A percentile compares a stretch with the other conserved stretches of the same genome.
These are phyloP conservation scores for Callospermophilus lateralis DNA, from an alignment of 2,113 vertebrate genomes.

Conservation along the genomic window DNA sequence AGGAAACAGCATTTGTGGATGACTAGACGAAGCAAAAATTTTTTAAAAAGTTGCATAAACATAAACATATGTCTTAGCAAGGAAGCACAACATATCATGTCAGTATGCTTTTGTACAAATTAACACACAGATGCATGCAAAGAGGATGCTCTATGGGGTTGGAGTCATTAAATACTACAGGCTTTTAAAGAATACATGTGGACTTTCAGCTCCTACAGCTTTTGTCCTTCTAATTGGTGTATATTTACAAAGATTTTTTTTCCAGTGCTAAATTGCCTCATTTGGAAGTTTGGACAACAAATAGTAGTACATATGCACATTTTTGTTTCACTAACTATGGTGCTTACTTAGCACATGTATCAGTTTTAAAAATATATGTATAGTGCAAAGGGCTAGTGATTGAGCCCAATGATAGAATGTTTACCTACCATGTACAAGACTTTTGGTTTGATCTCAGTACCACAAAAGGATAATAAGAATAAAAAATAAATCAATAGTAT, in stretches of 20 bases:
- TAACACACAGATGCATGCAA: not conserved
- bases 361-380: not conserved
- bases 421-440: too few species aligned
- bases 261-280: not conserved
- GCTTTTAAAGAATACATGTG: not conserved
- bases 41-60: not conserved
- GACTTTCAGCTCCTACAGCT: not conserved
- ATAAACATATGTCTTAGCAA: not conserved
- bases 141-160: not conserved
- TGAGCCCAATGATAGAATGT: too few species aligned
- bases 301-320: not conserved
- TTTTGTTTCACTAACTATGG: not conserved
- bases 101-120: not conserved
- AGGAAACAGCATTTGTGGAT: fast-evolving
- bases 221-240: not conserved
- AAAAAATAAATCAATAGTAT: not conserved
- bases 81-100: not conserved
- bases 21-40: not conserved
- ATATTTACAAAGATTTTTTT: not conserved
- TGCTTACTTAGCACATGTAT: not conserved
- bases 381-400: too few species aligned
- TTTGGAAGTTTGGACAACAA: not conserved
- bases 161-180: not conserved
- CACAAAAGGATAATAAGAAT: too few species aligned
- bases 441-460: too few species aligned